These are phyloP conservation scores for Lysandra bellargus DNA, from an alignment of 2,888 invertebrate species.

Conservation along the genomic window DNA sequence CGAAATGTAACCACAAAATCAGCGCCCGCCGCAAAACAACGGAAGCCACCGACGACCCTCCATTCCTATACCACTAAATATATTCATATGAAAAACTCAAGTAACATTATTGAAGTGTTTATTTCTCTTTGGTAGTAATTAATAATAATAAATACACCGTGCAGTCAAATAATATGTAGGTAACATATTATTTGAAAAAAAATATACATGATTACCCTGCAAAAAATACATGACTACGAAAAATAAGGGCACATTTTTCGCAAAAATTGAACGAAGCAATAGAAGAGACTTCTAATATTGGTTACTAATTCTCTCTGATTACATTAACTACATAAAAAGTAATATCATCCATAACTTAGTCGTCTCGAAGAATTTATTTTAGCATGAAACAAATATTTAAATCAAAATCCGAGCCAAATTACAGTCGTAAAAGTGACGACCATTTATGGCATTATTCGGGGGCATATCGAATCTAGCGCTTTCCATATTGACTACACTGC, in stretches of 20 bases:
- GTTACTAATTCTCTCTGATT: background rate
- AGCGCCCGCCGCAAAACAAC: constrained; percentile 72
- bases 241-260: background rate
- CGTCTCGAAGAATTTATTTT: constrained; percentile 48
- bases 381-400: constrained; percentile 76
- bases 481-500: constrained; percentile 61
- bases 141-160: background rate
- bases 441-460: constrained; percentile 76
- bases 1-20: constrained; percentile 79
- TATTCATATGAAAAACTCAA: constrained; percentile 2
- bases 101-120: background rate
- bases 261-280: background rate
- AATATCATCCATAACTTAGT: constrained; percentile 38
- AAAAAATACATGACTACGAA: background rate
- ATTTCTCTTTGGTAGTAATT: background rate
- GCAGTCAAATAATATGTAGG: background rate
- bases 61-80: constrained; percentile 24
- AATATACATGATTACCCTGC: too few species aligned
- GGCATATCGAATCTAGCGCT: constrained; percentile 74
- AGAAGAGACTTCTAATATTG: background rate
- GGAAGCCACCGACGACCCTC: constrained; percentile 62
- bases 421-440: constrained; percentile 75
- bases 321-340: constrained; percentile 13
- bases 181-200: too few species aligned
- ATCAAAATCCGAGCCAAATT: constrained; percentile 69